phyloP scores from a whole-genome alignment of 2,888 invertebrate genomes.

The Euclidia mi region DNA sequence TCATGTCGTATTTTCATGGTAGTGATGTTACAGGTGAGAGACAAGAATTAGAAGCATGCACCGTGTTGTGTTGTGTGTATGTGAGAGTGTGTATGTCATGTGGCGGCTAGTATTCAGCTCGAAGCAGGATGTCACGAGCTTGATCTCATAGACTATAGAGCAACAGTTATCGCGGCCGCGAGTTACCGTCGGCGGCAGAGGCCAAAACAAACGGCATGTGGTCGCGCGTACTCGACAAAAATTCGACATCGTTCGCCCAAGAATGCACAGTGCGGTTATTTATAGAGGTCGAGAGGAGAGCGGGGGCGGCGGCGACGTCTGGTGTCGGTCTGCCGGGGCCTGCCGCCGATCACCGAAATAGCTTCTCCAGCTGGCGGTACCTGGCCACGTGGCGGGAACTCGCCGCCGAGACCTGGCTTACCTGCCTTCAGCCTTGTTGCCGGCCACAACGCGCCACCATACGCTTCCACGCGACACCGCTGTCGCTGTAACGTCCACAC shows the following conservation, averaged over 20 bases:
- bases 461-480: background rate
- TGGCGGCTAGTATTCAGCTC: constrained; percentile 11
- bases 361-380: constrained; percentile 88
- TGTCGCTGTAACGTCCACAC: no score
- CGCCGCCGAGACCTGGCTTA: constrained; percentile 65
- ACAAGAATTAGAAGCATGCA: no score
- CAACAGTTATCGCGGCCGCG: constrained; percentile 27
- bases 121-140: constrained; percentile 23
- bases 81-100: background rate
- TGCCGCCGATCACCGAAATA: constrained; percentile 90
- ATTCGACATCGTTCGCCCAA: constrained; percentile 90
- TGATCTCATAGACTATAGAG: constrained; percentile 27
- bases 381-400: constrained; percentile 84
- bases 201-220: constrained; percentile 89
- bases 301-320: constrained; percentile 90
- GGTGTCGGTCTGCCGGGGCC: constrained; percentile 91
- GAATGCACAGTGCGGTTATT: constrained; percentile 89
- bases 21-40: no score
- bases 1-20: no score
- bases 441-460: constrained; percentile 19
- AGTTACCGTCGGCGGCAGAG: constrained; percentile 64
- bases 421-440: constrained; percentile 57
- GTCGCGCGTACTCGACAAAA: constrained; percentile 90
- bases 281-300: constrained; percentile 87
- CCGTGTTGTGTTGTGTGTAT: no score